Evolutionary conservation across 2,888 invertebrate species (phyloP), one percentile per base, ranked within the genome.

Genomic region (Steinernema hermaphroditum): DNA sequence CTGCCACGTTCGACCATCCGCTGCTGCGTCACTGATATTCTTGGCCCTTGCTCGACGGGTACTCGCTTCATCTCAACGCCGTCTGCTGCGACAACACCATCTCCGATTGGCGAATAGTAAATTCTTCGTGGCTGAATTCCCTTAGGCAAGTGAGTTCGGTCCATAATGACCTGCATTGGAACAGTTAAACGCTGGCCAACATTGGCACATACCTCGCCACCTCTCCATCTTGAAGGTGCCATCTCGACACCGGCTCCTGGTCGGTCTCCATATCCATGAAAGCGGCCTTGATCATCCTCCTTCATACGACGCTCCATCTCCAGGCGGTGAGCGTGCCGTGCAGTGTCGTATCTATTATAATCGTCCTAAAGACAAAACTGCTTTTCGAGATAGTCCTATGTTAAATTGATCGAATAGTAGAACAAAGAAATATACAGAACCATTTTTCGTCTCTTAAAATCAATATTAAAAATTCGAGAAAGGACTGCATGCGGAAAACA

Each of bases 101-200:
- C 79, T 71, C 85, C 85, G 74, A 85, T 85, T 12, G 85, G 85
- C 1, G 85, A 85, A 71, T 85, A 85, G 77, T 79, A 85, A 68
- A 85, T 75, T 0, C 81, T 77, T 69, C 85, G 80, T 9, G 85
- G 84, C 75, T 83, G 83, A 16, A 62, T 70, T 79, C 81, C 22
- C 80, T 81, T 19, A 84, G 74, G 54, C 77, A 78, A n/a, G 32
- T 73, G n/a, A 81, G 83, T 68, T 78, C 80, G 29, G 76, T 80
- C 16, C 2, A 32, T 12, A 46, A 85, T 78, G 44, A 82, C 70
- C 84, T 84, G 70, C 71, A 69, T 24, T n/a, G 6, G 12, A 37
- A 24, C 14, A 8, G 29, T 72, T 54, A n/a, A 27, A 72, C 22
- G 19, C 8, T 32, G 12, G 32, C 2, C 4, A 14, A 50, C 37